Evolutionary conservation across 2,797 vertebrate species (phyloP), one percentile per base, ranked within the genome.

Genomic region (Champsocephalus gunnari): DNA sequence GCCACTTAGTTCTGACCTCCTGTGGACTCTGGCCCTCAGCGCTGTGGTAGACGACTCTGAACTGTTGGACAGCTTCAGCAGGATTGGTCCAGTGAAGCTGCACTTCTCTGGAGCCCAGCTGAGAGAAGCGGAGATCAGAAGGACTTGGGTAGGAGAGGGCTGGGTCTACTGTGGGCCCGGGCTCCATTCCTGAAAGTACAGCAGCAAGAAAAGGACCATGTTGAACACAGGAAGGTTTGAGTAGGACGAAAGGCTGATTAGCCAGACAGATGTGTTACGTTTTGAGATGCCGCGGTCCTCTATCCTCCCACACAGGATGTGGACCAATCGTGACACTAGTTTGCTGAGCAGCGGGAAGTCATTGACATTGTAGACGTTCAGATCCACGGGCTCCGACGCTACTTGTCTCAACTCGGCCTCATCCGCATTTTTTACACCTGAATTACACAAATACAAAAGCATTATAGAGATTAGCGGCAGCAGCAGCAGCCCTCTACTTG

Each of bases 361-460:
- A 50, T 96, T 94, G 51, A 99, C 96, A 0, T 96, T 97, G 93
- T 97, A 97, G 2, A 98, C 96, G 0, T 97, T 97, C 66, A 97
- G 87, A 71, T 99, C 97, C 79, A 96, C 89, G 0, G 98, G 98
- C 56, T 94, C 95, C 0, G 98, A 98, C 0, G 96, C 98, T 81
- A 99, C 94, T 55, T 98, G 96, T 73, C 92, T 94, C 82, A 99
- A 81, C 87, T 99, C 97, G 0, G 95, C 95, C 82, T 98, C 97
- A 0, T 99, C 97, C 0, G 98, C 97, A 0, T 99, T 99, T 92
- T 98, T 99, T 81, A 99, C 97, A 1, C 98, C 98, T 99, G 84
- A 53, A 57, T 1, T 58, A 79, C 1, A 73, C 17, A 76, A 63
- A 38, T 17, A 32, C 38, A n/a, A 55, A 28, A 28, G 28, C 28